Percentiles rank a stretch among this genome's conserved stretches.
These are phyloP conservation scores for Cirrhinus mrigala DNA, from an alignment of 2,797 vertebrate species.

Conservation along the genomic window DNA sequence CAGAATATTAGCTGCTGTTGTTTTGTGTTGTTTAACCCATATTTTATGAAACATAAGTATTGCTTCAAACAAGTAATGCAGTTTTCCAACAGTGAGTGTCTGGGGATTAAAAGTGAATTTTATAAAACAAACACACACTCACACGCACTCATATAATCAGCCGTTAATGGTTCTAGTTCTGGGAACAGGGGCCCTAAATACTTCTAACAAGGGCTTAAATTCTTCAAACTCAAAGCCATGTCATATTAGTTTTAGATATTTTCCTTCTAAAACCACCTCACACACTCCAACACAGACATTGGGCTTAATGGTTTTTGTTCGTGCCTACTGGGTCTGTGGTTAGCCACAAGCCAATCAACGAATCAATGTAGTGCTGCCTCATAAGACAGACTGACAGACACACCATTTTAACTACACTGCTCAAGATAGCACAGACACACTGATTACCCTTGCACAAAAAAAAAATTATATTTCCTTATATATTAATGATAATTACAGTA, in stretches of 20 bases:
- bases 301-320: slow-evolving; percentile 46
- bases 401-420: not conserved
- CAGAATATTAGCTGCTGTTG: not conserved
- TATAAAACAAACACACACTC: slow-evolving; percentile 3
- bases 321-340: slow-evolving; percentile 51
- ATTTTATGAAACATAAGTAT: not conserved
- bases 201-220: slow-evolving; percentile 26
- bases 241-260: slow-evolving; percentile 47
- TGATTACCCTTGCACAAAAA: not conserved
- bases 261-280: slow-evolving; percentile 24
- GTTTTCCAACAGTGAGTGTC: not conserved
- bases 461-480: too few relatives aligned
- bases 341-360: slow-evolving; percentile 53
- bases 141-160: not conserved
- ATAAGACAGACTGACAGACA: slow-evolving; percentile 32
- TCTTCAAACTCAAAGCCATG: slow-evolving; percentile 44
- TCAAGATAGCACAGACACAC: not conserved
- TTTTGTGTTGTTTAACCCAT: not conserved
- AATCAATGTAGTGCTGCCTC: slow-evolving; percentile 41
- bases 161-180: not conserved
- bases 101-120: not conserved
- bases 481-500: too few relatives aligned
- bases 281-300: slow-evolving; percentile 21
- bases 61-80: not conserved
- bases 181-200: slow-evolving; percentile 6